Evolutionary conservation across 2,797 vertebrate genomes (phyloP), one percentile per base, ranked within the genome.

Genomic region (Aplochiton taeniatus): DNA sequence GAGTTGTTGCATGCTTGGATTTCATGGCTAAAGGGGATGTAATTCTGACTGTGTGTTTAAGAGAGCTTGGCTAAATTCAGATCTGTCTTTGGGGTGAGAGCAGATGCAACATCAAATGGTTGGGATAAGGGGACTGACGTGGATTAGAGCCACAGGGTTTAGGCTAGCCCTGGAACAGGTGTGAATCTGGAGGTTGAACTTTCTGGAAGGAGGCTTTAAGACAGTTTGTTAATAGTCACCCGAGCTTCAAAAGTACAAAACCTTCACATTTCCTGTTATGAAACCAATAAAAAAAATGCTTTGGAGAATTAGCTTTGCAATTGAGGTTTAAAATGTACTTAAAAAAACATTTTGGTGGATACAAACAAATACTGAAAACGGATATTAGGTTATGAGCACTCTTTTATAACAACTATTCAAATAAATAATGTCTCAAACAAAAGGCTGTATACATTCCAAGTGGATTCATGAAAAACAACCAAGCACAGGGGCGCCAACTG

Each of bases 271-370:
- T 65, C 47, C 66, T 69, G 49, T 69, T 56, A 44, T 61, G 73
- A 82, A 78, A 65, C 76, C 63, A 56, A 58, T 1, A 61, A 76
- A 78, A 77, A 81, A 80, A 63, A 31, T 31, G 79, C 91, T 92
- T 93, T 92, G 91, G 91, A 89, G 80, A 83, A 48, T 83, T 89
- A 92, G 90, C 89, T 91, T 82, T 87, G 79, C 73, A 83, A 76
- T 82, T 83, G 84, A 90, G 87, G 80, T 89, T 91, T 50, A 84
- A 86, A 80, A 86, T 66, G 52, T 77, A 69, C 54, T 77, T 65
- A 66, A 65, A 44, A 74, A 78, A 20, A 78, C 51, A 72, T 83
- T 80, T 41, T 6, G 61, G 69, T 61, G 61, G n/a, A 67, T 31
- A 31, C 6, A 71, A 70, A 65, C 7, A 80, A 89, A 91, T 87